A percentile compares a stretch with the other conserved stretches of the same genome.
Conservation (phyloP, 2,888 invertebrate species). For the Metalampra italica region DNA sequence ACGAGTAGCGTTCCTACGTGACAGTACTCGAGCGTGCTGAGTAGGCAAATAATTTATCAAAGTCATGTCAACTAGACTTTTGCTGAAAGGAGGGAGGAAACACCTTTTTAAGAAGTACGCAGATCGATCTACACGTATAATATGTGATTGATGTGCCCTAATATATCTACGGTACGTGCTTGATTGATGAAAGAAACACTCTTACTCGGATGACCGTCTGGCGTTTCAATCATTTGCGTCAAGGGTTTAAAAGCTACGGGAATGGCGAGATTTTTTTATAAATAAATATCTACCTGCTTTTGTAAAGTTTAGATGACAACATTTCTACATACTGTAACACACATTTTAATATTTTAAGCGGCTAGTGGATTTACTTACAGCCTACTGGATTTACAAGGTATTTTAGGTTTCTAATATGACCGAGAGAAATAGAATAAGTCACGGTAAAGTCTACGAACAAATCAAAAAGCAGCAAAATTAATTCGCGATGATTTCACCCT, state of each 20-base stretch:
- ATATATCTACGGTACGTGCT: slow-evolving; percentile 5
- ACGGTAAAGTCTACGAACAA: too few species aligned
- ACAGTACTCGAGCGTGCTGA: slow-evolving; percentile 25
- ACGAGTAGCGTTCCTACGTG: slow-evolving; percentile 14
- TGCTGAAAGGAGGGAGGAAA: slow-evolving; percentile 36
- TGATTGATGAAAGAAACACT: slow-evolving; percentile 36
- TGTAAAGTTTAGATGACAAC: too few species aligned
- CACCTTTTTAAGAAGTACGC: slow-evolving; percentile 44
- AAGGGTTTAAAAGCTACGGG: neutral
- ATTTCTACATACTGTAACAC: too few species aligned
- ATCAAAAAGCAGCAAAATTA: too few species aligned
- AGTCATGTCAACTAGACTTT: slow-evolving; percentile 46
- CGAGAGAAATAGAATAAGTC: too few species aligned
- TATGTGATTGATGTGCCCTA: slow-evolving; percentile 35
- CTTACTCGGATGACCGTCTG: slow-evolving; percentile 24
- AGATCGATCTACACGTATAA: slow-evolving; percentile 29
- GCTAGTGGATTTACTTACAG: too few species aligned
- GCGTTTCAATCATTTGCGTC: slow-evolving; percentile 4
- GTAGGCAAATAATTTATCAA: slow-evolving; percentile 57
- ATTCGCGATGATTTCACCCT: too few species aligned
- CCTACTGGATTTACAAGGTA: too few species aligned
- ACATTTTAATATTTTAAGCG: too few species aligned
- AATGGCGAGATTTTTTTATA: too few species aligned
- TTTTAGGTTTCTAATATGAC: too few species aligned
- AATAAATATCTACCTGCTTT: too few species aligned